Percentiles rank a stretch among this genome's conserved stretches.
Conservation (phyloP, 2,888 invertebrate species). For the Agrotis segetum region DNA sequence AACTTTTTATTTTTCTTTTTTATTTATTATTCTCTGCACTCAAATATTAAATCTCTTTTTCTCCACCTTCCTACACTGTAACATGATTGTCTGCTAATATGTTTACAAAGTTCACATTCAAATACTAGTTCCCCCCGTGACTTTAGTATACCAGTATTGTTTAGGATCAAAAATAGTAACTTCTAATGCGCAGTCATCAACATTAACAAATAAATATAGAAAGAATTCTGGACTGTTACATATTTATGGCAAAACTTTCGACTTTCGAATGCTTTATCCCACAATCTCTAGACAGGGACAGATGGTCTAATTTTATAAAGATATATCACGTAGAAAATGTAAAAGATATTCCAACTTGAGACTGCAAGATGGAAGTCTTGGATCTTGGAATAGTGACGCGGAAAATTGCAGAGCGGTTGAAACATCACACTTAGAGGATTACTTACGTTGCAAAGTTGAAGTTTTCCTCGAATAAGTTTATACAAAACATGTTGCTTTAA, state of each 20-base stretch:
- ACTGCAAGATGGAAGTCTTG: conserved; percentile 24
- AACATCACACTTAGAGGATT: conserved; percentile 46
- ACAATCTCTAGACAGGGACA: conserved; percentile 18
- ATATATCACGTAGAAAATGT: conserved; percentile 50
- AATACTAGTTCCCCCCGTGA: background rate
- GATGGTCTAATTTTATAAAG: conserved; percentile 46
- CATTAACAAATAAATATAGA: background rate
- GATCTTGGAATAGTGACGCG: conserved; percentile 44
- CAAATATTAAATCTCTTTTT: background rate
- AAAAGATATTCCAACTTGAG: conserved; percentile 32
- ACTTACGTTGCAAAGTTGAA: conserved; percentile 35
- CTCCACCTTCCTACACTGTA: background rate
- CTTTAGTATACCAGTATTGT: background rate
- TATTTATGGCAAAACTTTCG: conserved; percentile 28
- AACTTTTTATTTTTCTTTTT: background rate
- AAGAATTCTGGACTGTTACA: background rate
- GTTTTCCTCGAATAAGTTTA: conserved; percentile 13
- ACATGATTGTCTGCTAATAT: no score
- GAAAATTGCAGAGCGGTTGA: conserved; percentile 47
- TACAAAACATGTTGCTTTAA: conserved; percentile 19
- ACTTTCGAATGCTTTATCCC: conserved; percentile 7
- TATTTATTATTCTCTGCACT: background rate
- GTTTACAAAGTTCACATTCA: background rate
- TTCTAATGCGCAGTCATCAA: no score
- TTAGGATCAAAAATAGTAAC: background rate